These are phyloP conservation scores for Acanthiza pusilla DNA, from an alignment of 2,797 vertebrate genomes.

Conservation along the genomic window DNA sequence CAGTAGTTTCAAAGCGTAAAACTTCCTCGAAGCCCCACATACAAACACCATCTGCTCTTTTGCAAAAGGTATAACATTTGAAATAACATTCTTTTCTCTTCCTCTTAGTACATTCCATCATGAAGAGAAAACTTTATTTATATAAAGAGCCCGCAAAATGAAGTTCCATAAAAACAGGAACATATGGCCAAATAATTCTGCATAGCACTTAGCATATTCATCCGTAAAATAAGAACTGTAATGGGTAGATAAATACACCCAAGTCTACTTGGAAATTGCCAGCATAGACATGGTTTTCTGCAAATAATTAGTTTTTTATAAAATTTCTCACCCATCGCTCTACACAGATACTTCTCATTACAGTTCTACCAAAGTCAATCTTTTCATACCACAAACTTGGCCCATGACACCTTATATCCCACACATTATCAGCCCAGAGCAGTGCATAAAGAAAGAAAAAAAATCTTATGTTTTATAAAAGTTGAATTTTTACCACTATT, in stretches of 20 bases:
- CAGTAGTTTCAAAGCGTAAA: slow-evolving; percentile 2
- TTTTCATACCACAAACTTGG: background rate
- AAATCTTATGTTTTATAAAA: background rate
- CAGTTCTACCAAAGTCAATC: background rate
- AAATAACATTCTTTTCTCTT: slow-evolving; percentile 2
- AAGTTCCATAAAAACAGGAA: slow-evolving; percentile 56
- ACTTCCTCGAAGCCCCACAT: background rate
- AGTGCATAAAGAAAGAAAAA: background rate
- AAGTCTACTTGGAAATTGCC: slow-evolving; percentile 22
- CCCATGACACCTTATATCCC: background rate
- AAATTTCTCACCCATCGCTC: background rate
- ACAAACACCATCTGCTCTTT: slow-evolving; percentile 64
- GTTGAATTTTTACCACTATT: background rate
- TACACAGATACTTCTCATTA: background rate
- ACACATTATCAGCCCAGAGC: background rate
- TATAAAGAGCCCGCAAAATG: slow-evolving; percentile 13
- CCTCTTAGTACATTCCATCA: background rate
- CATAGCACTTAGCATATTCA: slow-evolving; percentile 46
- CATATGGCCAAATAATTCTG: slow-evolving; percentile 62
- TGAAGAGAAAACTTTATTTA: slow-evolving; percentile 25
- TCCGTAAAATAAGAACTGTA: slow-evolving; percentile 31
- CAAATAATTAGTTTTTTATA: background rate
- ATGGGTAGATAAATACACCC: slow-evolving; percentile 38
- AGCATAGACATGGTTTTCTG: background rate
- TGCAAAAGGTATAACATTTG: slow-evolving; percentile 28